Conservation (phyloP, 2,888 invertebrate species). For the Podabrus alpinus region DNA sequence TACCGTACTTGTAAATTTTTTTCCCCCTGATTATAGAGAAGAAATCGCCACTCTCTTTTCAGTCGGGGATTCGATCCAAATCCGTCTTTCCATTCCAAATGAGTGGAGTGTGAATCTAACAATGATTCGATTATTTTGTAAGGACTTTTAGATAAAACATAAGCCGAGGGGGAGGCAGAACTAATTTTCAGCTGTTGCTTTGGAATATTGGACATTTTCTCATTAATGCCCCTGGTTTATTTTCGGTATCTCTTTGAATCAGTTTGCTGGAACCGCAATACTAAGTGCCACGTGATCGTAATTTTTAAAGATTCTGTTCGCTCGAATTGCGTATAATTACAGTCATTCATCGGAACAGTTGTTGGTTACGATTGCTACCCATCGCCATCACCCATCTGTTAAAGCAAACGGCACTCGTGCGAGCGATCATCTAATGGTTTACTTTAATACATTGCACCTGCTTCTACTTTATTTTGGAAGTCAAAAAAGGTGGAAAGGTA, state of each 20-base stretch:
- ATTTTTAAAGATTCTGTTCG: not conserved
- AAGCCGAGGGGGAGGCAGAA: no score
- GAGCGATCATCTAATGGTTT: not conserved
- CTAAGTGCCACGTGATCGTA: not conserved
- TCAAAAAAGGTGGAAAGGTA: not conserved
- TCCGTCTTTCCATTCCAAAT: no score
- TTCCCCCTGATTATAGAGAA: not conserved
- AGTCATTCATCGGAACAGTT: not conserved
- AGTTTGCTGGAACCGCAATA: no score
- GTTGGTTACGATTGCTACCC: not conserved
- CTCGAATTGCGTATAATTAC: not conserved
- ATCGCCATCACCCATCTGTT: not conserved
- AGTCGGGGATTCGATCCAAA: not conserved
- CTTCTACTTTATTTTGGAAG: no score
- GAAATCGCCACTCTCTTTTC: not conserved
- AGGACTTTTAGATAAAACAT: no score
- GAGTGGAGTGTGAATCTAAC: no score
- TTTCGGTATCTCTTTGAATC: no score
- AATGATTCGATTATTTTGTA: no score
- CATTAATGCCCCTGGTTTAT: no score
- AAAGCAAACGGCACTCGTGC: not conserved
- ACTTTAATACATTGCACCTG: not conserved
- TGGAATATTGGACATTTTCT: no score
- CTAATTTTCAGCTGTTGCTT: no score
- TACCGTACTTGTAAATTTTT: not conserved